Evolutionary conservation across 2,888 invertebrate species (phyloP), one percentile per base, ranked within the genome.

Genomic region (Caenorhabditis angaria): DNA sequence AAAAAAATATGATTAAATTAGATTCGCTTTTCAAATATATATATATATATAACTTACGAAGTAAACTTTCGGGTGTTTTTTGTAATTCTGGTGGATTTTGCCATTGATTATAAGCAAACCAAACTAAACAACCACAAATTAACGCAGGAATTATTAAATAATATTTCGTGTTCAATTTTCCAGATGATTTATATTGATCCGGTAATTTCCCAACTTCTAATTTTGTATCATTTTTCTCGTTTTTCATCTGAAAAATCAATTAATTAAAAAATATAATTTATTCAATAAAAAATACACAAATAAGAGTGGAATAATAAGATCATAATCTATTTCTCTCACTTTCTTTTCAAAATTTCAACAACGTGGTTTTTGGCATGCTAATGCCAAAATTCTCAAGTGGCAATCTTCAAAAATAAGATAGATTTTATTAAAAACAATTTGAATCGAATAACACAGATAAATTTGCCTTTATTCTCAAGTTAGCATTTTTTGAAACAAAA

Each of bases 61-160:
- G 10, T 20, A 56, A 56, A 29, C 32, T 20, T 20, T 20, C 32
- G 1, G 55, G 55, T 32, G 20, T 14, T 22, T 27, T 54, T 6
- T 35, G 28, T 0, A 66, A 41, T 35, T 65, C 41, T 5, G 63
- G 62, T 27, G 65, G 70, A 60, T 70, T 28, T 20, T 67, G 54
- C 60, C 60, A 71, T 35, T 67, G 71, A 28, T 55, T 64, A 51
- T 57, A 71, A 28, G 66, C 66, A 35, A 66, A 64, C 66, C 66
- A 71, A 24, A 71, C 12, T 5, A 71, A 53, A 35, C 63, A 47
- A 22, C 35, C 57, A 56, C 66, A 67, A 51, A 71, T 67, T 4
- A 71, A 24, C 24, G 64, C 12, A 2, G 71, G 71, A 41, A 71
- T 67, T 24, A 71, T 18, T 50, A 63, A 29, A 54, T 65, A 70